These are phyloP conservation scores for Chanos chanos DNA, from an alignment of 2,797 vertebrate species.

Conservation along the genomic window DNA sequence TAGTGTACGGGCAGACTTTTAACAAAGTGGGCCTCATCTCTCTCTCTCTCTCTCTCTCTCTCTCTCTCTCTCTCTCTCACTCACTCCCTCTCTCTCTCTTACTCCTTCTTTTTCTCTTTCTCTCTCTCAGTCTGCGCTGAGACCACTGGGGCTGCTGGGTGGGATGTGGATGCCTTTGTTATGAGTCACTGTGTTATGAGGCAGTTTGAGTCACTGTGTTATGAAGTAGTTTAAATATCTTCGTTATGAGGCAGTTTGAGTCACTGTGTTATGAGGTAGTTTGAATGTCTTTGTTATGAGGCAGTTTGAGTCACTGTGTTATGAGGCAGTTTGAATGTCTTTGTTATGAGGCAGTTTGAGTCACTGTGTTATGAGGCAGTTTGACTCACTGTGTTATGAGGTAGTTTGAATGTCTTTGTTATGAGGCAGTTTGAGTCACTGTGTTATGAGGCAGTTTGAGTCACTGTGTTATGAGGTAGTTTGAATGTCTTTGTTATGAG, in stretches of 20 bases:
- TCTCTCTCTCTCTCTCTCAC: constrained; percentile 48
- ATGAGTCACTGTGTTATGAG: neutral
- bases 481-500: too few relatives aligned
- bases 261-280: too few relatives aligned
- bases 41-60: neutral
- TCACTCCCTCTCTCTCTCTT: constrained; percentile 11
- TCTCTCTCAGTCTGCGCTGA: neutral
- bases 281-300: too few relatives aligned
- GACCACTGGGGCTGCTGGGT: neutral
- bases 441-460: neutral
- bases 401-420: too few relatives aligned
- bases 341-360: too few relatives aligned
- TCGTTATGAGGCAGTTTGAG: too few relatives aligned
- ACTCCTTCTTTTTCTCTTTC: neutral
- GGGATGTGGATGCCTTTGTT: neutral
- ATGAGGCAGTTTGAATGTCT: too few relatives aligned
- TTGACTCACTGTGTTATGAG: too few relatives aligned
- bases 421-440: neutral
- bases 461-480: neutral
- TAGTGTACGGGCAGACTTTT: constrained; percentile 61
- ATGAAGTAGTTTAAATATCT: too few relatives aligned
- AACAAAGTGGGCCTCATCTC: constrained; percentile 58
- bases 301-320: too few relatives aligned
- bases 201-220: too few relatives aligned
- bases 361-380: too few relatives aligned